A percentile compares a stretch with the other conserved stretches of the same genome.
Evolutionary conservation across 2,113 vertebrate genomes (phyloP).

Genomic region (Lophius piscatorius): DNA sequence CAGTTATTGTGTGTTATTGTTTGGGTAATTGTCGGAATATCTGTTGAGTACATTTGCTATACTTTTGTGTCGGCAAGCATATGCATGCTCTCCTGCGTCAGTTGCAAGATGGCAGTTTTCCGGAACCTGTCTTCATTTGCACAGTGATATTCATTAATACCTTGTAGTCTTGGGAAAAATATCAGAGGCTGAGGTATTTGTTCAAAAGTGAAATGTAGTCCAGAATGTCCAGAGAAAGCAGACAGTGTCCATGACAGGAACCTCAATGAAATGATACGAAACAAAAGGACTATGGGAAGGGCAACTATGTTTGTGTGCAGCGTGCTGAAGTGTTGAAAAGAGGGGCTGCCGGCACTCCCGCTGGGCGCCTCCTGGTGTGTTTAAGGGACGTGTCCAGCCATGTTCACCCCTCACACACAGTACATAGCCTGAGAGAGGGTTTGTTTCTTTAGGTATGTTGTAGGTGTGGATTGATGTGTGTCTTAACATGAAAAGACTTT

Average conservation of each 20-base stretch:
- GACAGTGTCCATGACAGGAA: slow-evolving; percentile 69
- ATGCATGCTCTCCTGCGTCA: slow-evolving; percentile 57
- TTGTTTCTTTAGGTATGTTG: slow-evolving; percentile 85
- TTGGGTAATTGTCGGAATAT: slow-evolving; percentile 59
- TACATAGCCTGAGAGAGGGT: slow-evolving; percentile 75
- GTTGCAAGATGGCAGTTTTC: slow-evolving; percentile 19
- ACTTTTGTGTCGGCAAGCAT: slow-evolving; percentile 58
- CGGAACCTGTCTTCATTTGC: slow-evolving; percentile 20
- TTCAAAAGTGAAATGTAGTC: neutral
- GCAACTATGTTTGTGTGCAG: slow-evolving; percentile 77
- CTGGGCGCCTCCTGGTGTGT: slow-evolving; percentile 77
- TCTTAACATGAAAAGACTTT: slow-evolving; percentile 83
- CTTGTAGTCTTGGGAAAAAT: neutral
- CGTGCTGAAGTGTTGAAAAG: slow-evolving; percentile 80
- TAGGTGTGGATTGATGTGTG: slow-evolving; percentile 85
- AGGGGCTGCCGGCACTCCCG: slow-evolving; percentile 80
- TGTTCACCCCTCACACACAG: slow-evolving; percentile 77
- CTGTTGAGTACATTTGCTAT: slow-evolving; percentile 46
- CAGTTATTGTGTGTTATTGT: slow-evolving; percentile 46
- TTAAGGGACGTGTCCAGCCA: slow-evolving; percentile 83
- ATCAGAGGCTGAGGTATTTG: neutral
- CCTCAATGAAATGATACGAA: slow-evolving; percentile 56
- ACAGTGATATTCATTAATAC: slow-evolving; percentile 1
- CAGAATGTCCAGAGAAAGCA: slow-evolving; percentile 52
- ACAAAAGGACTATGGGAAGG: slow-evolving; percentile 80